phyloP scores from a whole-genome alignment of 2,797 vertebrate species.

The Melanotaenia pygmaea region DNA sequence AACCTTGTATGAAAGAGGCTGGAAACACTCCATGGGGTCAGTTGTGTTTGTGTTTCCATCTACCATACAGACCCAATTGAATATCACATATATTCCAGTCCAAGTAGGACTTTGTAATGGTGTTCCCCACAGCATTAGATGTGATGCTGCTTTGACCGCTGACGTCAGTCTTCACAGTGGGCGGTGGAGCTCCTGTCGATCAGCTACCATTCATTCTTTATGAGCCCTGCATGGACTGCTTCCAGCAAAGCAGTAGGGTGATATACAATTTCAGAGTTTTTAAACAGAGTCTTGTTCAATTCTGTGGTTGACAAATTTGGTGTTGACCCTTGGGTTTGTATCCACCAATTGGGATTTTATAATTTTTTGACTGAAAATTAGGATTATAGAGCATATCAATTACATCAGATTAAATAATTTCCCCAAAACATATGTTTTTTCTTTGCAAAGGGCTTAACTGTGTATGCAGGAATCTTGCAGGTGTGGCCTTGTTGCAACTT shows the following conservation, averaged over 20 bases:
- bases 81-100: conserved; percentile 20
- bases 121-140: conserved; percentile 24
- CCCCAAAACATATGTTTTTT: no score
- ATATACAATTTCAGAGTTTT: neutral
- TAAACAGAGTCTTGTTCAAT: neutral
- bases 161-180: conserved; percentile 45
- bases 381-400: neutral
- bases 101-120: conserved; percentile 25
- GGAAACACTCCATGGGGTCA: conserved; percentile 15
- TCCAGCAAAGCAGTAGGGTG: conserved; percentile 42
- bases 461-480: neutral
- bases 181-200: conserved; percentile 38
- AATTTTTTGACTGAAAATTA: neutral
- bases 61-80: conserved; percentile 16
- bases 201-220: conserved; percentile 59
- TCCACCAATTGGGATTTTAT: neutral
- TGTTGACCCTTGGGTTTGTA: neutral
- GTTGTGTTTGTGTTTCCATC: conserved; percentile 2
- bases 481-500: neutral
- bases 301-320: neutral
- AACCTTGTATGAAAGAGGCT: conserved; percentile 29
- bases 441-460: no score
- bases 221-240: conserved; percentile 40
- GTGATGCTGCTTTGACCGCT: conserved; percentile 16
- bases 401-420: neutral